These are phyloP conservation scores for Hedya salicella DNA, from an alignment of 2,888 invertebrate species.

Conservation along the genomic window DNA sequence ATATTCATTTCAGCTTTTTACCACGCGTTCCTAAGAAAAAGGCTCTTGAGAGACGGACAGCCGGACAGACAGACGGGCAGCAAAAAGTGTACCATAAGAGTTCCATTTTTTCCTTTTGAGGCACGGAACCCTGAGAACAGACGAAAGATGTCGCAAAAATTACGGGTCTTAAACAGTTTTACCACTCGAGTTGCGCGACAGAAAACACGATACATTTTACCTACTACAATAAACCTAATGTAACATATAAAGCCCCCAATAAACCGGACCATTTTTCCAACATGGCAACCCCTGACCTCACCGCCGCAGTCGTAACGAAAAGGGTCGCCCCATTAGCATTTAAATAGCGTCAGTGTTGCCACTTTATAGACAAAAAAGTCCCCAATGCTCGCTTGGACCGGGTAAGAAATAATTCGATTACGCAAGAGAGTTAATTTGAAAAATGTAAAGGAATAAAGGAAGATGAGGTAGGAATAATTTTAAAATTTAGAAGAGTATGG, in stretches of 20 bases:
- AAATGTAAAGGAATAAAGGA: constrained; percentile 13
- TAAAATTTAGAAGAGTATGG: constrained; percentile 21
- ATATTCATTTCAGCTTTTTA: too few relatives aligned
- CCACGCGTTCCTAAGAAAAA: too few relatives aligned
- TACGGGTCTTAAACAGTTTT: constrained; percentile 12
- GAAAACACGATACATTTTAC: constrained; percentile 33
- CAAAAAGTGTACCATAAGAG: too few relatives aligned
- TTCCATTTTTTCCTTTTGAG: too few relatives aligned
- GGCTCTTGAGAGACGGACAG: too few relatives aligned
- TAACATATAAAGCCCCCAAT: constrained; percentile 41
- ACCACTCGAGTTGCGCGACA: constrained; percentile 11
- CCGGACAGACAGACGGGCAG: too few relatives aligned
- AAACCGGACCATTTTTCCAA: constrained; percentile 36
- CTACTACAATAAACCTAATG: constrained; percentile 41
- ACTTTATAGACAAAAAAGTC: constrained; percentile 42
- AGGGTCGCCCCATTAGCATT: constrained; percentile 65
- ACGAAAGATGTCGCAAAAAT: constrained; percentile 7
- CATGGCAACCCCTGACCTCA: constrained; percentile 35
- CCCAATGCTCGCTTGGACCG: constrained; percentile 29
- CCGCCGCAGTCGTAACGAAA: constrained; percentile 43
- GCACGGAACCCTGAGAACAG: too few relatives aligned
- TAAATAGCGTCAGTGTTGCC: constrained; percentile 57
- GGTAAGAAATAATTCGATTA: constrained; percentile 39
- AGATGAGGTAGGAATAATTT: constrained; percentile 22
- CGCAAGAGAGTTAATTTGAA: constrained; percentile 35